Base-by-base conservation (phyloP, 1,140 invertebrate genomes). In the Drosophila neocordata region DNA sequence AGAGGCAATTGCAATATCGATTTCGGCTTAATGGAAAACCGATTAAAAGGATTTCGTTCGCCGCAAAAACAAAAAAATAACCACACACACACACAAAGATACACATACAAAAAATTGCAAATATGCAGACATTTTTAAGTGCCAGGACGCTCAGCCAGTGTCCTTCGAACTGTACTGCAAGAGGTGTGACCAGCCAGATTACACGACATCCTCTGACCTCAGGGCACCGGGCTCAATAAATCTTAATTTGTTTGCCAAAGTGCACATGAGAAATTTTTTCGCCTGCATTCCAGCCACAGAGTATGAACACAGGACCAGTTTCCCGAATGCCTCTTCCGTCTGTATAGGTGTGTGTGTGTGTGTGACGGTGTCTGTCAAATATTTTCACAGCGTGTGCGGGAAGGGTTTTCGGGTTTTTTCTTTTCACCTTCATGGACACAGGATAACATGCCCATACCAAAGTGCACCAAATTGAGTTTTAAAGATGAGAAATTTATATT, bases 211-310 rank as follows among this genome's bases (percentile, higher is more conserved):
- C 57, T 63, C 37, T 66, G 56, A 58, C 57, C 44, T 52, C 41
- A 13, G 13, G 4, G 60, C 37, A 60, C 72, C 6, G 27, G 44
- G 60, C 61, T 71, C 83, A 69, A 87, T 87, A 87, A 87, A 88
- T 87, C 83, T 88, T 88, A 87, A 88, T 87, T 87, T 82, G 82
- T 79, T 88, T 88, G 82, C 74, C 71, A 81, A 87, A 82, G 74
- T 81, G 82, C 82, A 85, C 82, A 87, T 85, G 78, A 78, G 70
- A 71, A 69, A 81, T 81, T 82, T 77, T 31, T 69, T 63, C 65
- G 65, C 69, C 70, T 71, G 62, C 78, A 82, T 69, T 75, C 60
- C 53, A 31, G 38, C 8, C 57, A 18, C 34, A 44, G 15, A 44
- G 15, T n/a, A 38, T 58, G n/a, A 37, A 58, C 24, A 35, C 15